These are phyloP conservation scores for Manis javanica DNA, from an alignment of 2,797 vertebrate genomes.

Conservation along the genomic window DNA sequence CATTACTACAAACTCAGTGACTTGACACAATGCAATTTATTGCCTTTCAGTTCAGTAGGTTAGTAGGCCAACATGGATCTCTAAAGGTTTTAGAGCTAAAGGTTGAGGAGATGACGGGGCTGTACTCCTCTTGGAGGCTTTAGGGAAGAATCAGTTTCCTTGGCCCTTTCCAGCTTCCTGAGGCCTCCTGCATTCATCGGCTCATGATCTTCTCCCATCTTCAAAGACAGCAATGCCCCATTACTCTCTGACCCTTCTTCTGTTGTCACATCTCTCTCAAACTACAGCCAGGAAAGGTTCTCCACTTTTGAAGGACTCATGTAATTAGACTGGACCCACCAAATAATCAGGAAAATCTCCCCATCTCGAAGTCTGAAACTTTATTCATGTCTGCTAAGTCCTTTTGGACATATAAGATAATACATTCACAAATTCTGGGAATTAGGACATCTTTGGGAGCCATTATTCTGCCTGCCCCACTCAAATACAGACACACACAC, in stretches of 20 bases:
- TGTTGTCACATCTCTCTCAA: background rate
- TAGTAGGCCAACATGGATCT: background rate
- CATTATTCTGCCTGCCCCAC: background rate
- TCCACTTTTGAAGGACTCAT: background rate
- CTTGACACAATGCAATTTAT: background rate
- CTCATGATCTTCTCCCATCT: background rate
- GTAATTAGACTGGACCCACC: background rate
- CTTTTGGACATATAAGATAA: background rate
- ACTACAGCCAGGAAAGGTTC: background rate
- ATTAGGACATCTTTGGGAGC: background rate
- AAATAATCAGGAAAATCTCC: background rate
- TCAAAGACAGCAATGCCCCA: background rate
- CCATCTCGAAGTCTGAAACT: background rate
- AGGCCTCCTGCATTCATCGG: background rate
- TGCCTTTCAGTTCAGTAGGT: background rate
- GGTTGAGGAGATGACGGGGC: no score
- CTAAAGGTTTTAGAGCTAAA: background rate
- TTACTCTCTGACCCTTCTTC: background rate
- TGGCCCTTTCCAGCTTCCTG: background rate
- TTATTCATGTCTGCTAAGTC: background rate
- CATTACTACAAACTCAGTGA: background rate
- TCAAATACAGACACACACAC: background rate
- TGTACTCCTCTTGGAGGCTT: background rate
- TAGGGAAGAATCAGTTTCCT: background rate
- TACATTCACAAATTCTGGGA: background rate